Conservation (phyloP, 2,888 invertebrate species). For the Lithodes maja region DNA sequence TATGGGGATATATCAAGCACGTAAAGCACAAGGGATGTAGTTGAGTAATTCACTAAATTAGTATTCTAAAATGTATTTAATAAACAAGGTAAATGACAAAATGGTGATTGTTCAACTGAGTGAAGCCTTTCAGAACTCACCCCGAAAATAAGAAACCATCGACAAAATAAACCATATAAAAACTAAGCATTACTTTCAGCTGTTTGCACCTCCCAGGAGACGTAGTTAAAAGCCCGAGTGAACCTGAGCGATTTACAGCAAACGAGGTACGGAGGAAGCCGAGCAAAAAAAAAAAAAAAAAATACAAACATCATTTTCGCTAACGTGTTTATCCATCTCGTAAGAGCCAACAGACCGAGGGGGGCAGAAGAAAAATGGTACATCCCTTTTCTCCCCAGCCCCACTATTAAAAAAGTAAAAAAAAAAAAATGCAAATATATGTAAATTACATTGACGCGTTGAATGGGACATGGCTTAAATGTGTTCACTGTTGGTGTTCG, state of each 20-base stretch:
- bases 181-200: background rate
- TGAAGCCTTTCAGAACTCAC: too few relatives aligned
- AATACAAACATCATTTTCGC: background rate
- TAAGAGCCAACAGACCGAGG: background rate
- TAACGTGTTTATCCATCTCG: constrained; percentile 2
- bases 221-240: background rate
- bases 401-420: background rate
- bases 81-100: too few relatives aligned
- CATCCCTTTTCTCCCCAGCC: background rate
- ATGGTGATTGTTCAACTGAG: too few relatives aligned
- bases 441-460: background rate
- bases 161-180: background rate
- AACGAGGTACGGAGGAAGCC: background rate
- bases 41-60: too few relatives aligned
- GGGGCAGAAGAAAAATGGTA: background rate
- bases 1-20: too few relatives aligned
- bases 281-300: background rate
- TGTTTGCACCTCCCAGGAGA: background rate
- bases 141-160: too few relatives aligned
- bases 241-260: background rate
- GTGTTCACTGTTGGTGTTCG: too few relatives aligned
- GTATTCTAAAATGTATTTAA: too few relatives aligned
- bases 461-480: too few relatives aligned
- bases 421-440: background rate
- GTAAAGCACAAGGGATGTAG: too few relatives aligned